These are phyloP conservation scores for Ophion slaviceki DNA, from an alignment of 2,888 invertebrate species.

Conservation along the genomic window DNA sequence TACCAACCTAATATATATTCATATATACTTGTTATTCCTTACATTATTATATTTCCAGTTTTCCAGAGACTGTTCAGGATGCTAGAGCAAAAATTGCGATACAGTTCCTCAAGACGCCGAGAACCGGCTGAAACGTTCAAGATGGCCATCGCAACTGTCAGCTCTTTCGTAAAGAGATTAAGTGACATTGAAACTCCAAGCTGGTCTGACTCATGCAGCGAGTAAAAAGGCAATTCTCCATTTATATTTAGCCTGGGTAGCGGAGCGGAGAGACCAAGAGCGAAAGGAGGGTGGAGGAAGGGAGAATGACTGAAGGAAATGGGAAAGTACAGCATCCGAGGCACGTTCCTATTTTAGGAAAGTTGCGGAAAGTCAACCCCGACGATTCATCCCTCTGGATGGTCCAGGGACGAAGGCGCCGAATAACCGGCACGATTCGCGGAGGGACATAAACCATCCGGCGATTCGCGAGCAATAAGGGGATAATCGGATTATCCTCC, in stretches of 20 bases:
- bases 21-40: background rate
- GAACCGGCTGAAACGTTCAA: background rate
- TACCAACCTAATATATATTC: too few species aligned
- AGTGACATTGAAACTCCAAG: background rate
- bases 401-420: background rate
- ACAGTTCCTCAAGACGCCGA: background rate
- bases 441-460: conserved; percentile 16
- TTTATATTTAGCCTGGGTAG: conserved; percentile 42
- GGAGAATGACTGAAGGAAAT: background rate
- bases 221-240: background rate
- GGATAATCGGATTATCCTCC: conserved; percentile 52
- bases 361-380: conserved; percentile 26
- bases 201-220: background rate
- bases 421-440: background rate
- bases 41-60: background rate
- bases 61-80: background rate
- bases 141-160: background rate
- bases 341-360: background rate
- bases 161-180: background rate
- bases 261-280: background rate
- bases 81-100: background rate
- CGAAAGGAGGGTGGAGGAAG: background rate
- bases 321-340: background rate
- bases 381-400: background rate
- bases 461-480: conserved; percentile 48